Base-by-base conservation (phyloP, 92 coral and sea anemone species). In the Palythoa grandiflora region DNA sequence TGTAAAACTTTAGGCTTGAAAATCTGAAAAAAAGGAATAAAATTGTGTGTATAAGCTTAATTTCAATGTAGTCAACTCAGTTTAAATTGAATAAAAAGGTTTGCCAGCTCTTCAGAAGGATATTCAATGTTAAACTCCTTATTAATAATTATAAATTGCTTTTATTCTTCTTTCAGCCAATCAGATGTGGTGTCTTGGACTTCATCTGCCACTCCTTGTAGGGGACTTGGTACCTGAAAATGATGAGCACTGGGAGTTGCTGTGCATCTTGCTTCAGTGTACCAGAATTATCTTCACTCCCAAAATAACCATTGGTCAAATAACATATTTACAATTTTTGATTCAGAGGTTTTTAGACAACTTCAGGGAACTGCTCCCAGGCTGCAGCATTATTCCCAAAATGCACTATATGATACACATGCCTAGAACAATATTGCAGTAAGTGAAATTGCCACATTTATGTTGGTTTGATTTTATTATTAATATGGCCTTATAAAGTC, bases 101-200 rank as follows among this genome's bases (percentile, higher is more conserved):
- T 71, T 71, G 75, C 47, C 75, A 71, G 75, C 75, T 71, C 75
- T 36, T 71, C 75, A 36, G 75, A 71, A 55, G 66, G 51, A 61
- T 86, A 73, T 5, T 76, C 73, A 71, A 71, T 71, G 75, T 36
- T 71, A 71, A 71, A 52, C 15, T 87, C 40, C n/a, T n/a, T n/a
- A 36, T 71, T 36, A 15, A 54, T 54, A 54, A 54, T 54, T 54
- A 47, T 50, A 79, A 40, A 65, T 39, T 44, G 55, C 52, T 51
- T 47, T 88, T 36, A n/a, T 66, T 48, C 85, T 54, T 68, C 53
- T 84, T 87, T 9, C 76, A 94, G 96, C 96, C 84, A 88, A 89
- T 83, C 97, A 94, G 85, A 94, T 94, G 91, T 94, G 94, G 94
- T 94, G 97, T 63, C 90, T 92, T 75, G 91, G 89, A 13, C 65